Conservation (phyloP, 1,140 invertebrate species). For the Sipha flava region DNA sequence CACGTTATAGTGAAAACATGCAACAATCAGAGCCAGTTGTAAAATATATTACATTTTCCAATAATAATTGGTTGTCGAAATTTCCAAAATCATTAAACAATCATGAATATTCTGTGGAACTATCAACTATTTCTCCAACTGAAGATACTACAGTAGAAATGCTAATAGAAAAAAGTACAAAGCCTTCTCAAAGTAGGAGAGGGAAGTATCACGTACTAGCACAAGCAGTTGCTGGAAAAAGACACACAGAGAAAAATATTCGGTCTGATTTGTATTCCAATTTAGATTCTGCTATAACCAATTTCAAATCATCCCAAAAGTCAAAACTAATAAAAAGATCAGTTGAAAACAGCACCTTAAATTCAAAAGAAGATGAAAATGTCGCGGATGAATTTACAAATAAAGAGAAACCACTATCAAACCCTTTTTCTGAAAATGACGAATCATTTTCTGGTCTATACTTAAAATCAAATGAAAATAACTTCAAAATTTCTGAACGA, state of each 20-base stretch:
- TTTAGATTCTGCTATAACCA: neutral
- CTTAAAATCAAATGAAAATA: neutral
- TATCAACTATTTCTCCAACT: neutral
- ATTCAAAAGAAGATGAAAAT: neutral
- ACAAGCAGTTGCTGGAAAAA: slow-evolving; percentile 5
- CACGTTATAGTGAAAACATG: neutral
- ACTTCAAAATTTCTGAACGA: neutral
- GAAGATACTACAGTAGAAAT: neutral
- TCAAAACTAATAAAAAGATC: slow-evolving; percentile 6
- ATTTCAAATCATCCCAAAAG: neutral
- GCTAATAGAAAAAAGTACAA: neutral
- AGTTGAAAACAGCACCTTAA: neutral
- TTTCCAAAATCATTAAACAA: slow-evolving; percentile 9
- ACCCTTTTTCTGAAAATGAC: neutral
- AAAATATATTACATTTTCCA: slow-evolving; percentile 35
- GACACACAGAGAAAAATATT: neutral
- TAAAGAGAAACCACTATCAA: neutral
- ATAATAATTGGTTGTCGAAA: slow-evolving; percentile 33
- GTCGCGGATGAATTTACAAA: neutral
- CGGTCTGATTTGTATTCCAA: neutral
- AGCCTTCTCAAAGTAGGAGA: neutral
- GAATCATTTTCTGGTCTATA: neutral
- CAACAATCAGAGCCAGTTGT: slow-evolving; percentile 26
- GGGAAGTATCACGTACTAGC: slow-evolving; percentile 26
- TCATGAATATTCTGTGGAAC: neutral